These are phyloP conservation scores for Lagorchestes hirsutus DNA, from an alignment of 2,797 vertebrate species.

Conservation along the genomic window DNA sequence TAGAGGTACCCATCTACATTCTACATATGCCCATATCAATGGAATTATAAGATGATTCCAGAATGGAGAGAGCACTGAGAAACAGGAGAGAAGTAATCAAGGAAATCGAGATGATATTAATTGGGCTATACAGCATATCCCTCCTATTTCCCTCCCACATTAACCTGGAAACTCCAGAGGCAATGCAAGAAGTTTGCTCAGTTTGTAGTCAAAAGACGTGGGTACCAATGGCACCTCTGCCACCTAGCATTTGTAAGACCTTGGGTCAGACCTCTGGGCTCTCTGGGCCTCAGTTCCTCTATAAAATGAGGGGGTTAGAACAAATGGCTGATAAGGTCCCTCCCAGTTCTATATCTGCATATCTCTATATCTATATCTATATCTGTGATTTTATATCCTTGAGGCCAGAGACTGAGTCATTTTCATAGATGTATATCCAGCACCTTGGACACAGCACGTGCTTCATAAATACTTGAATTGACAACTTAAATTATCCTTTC, in stretches of 20 bases:
- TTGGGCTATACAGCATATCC: neutral
- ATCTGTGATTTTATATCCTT: neutral
- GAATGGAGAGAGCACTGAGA: neutral
- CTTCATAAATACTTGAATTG: neutral
- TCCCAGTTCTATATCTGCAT: neutral
- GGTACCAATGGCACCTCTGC: neutral
- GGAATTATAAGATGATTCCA: neutral
- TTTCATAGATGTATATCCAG: neutral
- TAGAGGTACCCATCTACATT: neutral
- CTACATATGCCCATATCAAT: neutral
- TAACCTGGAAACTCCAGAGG: neutral
- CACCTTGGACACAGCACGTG: neutral
- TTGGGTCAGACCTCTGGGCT: neutral
- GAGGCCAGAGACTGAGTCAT: neutral
- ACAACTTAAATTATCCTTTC: neutral
- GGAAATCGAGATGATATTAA: neutral
- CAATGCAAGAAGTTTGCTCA: neutral
- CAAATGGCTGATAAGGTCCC: neutral
- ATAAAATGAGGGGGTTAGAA: neutral
- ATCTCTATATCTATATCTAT: too few species aligned
- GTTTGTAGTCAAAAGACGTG: neutral
- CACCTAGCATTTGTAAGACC: neutral
- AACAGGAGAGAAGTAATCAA: neutral
- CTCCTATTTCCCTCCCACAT: neutral
- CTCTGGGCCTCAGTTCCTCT: neutral